Base-by-base conservation (phyloP, 2,888 invertebrate genomes). In the Apotomis betuletana region DNA sequence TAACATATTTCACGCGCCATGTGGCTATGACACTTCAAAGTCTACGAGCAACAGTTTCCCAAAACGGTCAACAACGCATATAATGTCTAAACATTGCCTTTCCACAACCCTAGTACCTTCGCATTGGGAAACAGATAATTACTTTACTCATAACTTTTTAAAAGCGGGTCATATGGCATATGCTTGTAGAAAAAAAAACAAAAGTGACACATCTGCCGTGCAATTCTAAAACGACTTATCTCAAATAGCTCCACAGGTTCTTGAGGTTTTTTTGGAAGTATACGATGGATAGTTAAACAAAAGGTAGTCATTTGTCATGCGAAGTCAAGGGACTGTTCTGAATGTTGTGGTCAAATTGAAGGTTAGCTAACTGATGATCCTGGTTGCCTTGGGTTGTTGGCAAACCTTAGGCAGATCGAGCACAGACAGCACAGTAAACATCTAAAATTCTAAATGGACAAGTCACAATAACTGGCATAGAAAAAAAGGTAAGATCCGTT, bases 231-330 rank as follows among this genome's bases (percentile, higher is more conserved):
- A 58, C 12, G 5, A n/a, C 27, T 38, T 3, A n/a, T n/a, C 0
- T 12, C 57, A 58, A 6, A 38, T 36, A 38, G 5, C 12, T 58
- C 6, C 6, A 8, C 3, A 59, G 36, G 44, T 0, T 0, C 27
- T 27, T 27, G 6, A 0, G 36, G 0, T n/a, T 9, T 65, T 65
- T 46, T 64, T 10, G 15, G 41, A 44, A 27, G 3, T 3, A 10
- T 55, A 44, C 44, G 10, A 6, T 62, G 58, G n/a, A 44, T 41
- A 55, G 55, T 54, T 38, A 54, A 60, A 70, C 55, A 67, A 67
- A 67, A 61, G 60, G 57, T 2, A 38, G 41, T 67, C 70, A 60
- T 67, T 70, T 67, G 49, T 70, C 70, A 70, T 68, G 59, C n/a
- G 9, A 57, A 52, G 54, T 60, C 54, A 67, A 61, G 65, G 70